Evolutionary conservation across 2,113 vertebrate genomes (phyloP).

Genomic region (Mus pahari): DNA sequence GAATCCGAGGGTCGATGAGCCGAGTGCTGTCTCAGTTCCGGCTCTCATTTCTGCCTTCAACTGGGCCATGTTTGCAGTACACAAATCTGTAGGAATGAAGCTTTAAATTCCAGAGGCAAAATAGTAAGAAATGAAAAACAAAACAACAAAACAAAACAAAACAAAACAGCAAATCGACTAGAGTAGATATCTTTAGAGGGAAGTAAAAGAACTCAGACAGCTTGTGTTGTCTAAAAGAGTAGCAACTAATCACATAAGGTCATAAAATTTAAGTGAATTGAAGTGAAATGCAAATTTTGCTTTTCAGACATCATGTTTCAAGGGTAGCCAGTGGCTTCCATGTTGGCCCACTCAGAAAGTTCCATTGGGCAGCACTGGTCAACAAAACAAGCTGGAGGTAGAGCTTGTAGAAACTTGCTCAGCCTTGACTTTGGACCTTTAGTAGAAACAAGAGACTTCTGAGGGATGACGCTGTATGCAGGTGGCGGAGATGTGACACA

Average conservation of each 20-base stretch:
- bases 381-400: background rate
- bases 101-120: background rate
- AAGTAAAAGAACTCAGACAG: background rate
- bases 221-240: background rate
- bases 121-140: background rate
- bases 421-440: background rate
- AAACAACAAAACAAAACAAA: too few relatives aligned
- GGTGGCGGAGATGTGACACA: rapidly evolving
- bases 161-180: background rate
- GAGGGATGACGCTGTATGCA: too few relatives aligned
- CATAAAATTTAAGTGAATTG: slow-evolving; percentile 13
- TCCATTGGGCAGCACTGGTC: background rate
- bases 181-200: background rate
- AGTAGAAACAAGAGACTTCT: background rate
- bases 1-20: background rate
- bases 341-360: background rate
- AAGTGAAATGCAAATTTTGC: background rate
- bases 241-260: background rate
- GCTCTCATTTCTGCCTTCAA: background rate
- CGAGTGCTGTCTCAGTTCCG: background rate
- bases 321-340: background rate
- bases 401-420: background rate
- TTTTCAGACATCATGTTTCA: background rate
- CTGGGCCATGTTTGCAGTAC: background rate
- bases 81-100: background rate